Base-by-base conservation (phyloP, 2,113 vertebrate species). In the Megaceryle torquata region DNA sequence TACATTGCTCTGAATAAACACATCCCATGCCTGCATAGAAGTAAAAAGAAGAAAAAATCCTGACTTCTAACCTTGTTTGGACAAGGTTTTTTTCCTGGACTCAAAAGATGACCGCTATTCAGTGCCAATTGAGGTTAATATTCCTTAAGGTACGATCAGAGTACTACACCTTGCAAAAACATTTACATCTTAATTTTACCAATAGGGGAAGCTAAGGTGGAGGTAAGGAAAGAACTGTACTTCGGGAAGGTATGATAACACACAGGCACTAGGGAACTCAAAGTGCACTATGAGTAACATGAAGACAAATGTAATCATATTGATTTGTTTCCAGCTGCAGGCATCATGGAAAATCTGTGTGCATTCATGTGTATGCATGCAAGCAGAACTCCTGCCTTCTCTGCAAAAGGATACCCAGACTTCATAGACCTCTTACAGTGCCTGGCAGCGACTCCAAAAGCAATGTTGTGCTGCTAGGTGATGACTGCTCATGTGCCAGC, bases 381-480 rank as follows among this genome's bases (percentile, higher is more conserved):
- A 9, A 2, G 21, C 29, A 61, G 37, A 89, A 41, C 65, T 17
- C 41, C 35, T 43, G 15, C 53, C 50, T 60, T 41, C 57, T 39
- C 67, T 67, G 41, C 1, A 1, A 63, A 75, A 77, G 20, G 25
- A 44, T 6, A 72, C 9, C 24, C n/a, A 51, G 37, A 43, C 39
- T 67, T 28, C 69, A 51, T 6, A 22, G 44, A 64, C 53, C 13
- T 24, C 51, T 41, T 21, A 44, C 24, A 17, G 54, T 3, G 25
- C 39, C 18, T 15, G 39, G 57, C 71, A 90, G 28, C 1, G 29
- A 54, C 51, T 67, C 46, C 41, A 80, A 65, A 64, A 69, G 10
- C 50, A 35, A 5, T 1, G 0, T 8, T 33, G 31, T 0, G 0
- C 29, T 43, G 25, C 20, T n/a, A 39, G n/a, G 53, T 41, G 70